Evolutionary conservation across 2,888 invertebrate species (phyloP).

Genomic region (Craniophora ligustri): DNA sequence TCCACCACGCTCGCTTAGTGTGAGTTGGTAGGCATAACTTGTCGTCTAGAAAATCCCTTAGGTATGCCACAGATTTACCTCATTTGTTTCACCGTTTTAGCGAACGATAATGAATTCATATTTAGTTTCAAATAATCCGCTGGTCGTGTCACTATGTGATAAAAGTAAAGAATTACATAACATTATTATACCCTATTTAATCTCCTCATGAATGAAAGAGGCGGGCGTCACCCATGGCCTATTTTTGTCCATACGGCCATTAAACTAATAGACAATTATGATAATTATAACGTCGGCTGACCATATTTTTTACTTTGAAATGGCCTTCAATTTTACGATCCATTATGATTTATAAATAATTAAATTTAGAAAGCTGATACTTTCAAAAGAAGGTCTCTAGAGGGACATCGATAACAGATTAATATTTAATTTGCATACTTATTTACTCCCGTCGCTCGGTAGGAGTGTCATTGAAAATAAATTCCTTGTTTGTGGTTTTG

Average conservation of each 20-base stretch:
- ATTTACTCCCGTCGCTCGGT: slow-evolving; percentile 4
- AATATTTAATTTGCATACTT: slow-evolving; percentile 35
- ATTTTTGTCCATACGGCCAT: slow-evolving; percentile 33
- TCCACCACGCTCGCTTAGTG: no score
- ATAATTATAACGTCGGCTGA: slow-evolving; percentile 5
- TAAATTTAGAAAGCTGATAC: slow-evolving; percentile 25
- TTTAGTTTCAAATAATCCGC: no score
- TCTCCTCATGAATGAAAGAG: slow-evolving; percentile 45
- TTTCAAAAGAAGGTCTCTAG: slow-evolving; percentile 20
- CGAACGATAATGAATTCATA: no score
- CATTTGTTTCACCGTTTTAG: no score
- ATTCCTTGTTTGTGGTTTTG: neutral
- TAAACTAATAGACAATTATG: slow-evolving; percentile 30
- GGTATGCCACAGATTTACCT: no score
- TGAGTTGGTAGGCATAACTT: no score
- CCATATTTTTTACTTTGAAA: slow-evolving; percentile 2
- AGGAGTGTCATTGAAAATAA: neutral
- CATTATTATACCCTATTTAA: no score
- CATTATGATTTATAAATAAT: slow-evolving; percentile 39
- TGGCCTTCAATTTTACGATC: slow-evolving; percentile 12
- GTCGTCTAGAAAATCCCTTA: no score
- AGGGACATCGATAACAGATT: slow-evolving; percentile 37
- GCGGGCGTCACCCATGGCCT: slow-evolving; percentile 11
- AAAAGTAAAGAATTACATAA: no score
- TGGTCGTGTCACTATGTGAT: no score